Evolutionary conservation across 2,113 vertebrate species (phyloP), one percentile per base, ranked within the genome.

Genomic region (Antechinus stuartii): DNA sequence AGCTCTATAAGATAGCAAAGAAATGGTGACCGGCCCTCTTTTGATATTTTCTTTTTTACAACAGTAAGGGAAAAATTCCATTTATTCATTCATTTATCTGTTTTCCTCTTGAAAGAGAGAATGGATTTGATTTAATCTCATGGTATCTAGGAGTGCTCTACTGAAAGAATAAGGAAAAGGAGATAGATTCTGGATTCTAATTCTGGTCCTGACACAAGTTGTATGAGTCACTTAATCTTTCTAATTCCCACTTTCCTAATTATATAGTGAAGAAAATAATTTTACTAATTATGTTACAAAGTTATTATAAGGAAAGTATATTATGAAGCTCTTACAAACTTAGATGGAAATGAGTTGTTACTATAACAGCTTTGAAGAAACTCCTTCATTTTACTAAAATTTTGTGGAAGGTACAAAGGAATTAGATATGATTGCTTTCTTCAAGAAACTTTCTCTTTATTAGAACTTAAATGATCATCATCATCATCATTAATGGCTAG

Each of bases 51-150:
- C 61, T n/a, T 76, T 76, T 76, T 76, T 14, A n/a, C 5, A n/a
- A 35, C 61, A 68, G 2, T 5, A n/a, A n/a, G 35, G 35, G 4
- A 7, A 92, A 35, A 50, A 91, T 54, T 4, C 2, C 2, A 8
- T 56, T 55, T 22, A 57, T 25, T 90, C 9, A 90, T 22, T 91
- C 14, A 6, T 76, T n/a, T 6, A 19, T n/a, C 3, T 92, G 42
- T 53, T 23, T 22, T 49, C 3, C 68, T 61, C 14, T 12, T 91
- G 56, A 27, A 49, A 91, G 46, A 2, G 1, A 12, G 47, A 35
- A 26, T 46, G 53, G 91, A 76, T 61, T 91, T 89, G 76, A 89
- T 47, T 94, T 55, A 92, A 54, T 54, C 24, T 93, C 12, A 90
- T 27, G 42, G 35, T 42, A 93, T 30, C 1, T 76, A n/a, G 61